Evolutionary conservation across 2,888 invertebrate species (phyloP), one percentile per base, ranked within the genome.

Genomic region (Euplexia lucipara): DNA sequence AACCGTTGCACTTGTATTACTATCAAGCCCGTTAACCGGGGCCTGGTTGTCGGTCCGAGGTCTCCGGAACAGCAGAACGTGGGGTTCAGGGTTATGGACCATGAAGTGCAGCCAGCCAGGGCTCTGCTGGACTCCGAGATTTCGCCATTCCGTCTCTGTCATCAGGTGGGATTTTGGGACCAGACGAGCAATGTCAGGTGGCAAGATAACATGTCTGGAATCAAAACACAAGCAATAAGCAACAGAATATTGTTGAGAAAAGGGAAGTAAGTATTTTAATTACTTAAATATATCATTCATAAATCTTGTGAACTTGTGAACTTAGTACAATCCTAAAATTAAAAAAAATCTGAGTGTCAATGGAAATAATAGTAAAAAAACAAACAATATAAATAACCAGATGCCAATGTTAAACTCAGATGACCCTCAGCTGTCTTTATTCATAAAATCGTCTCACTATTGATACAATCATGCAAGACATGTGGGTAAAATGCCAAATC

Each of bases 91-190:
- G 20, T 97, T 97, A 88, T 99, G 99, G 78, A 98, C 96, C 98
- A 98, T 98, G 88, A 98, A 98, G 92, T 98, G 98, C 1, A 97
- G 96, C 95, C 95, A 96, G 52, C 98, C 98, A 0, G 98, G 98
- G 87, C 98, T 98, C 90, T 99, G 99, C 88, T 99, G 98, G 0
- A 99, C 98, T 0, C 99, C 99, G 1, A 99, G 96, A 91, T 98
- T 98, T 68, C 99, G 96, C 99, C 99, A 99, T 91, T 99, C 99
- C 0, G 98, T 97, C 93, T 99, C 99, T 0, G 98, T 97, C 98
- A 99, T 98, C 51, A 99, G 94, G 87, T 99, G 99, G 0, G 97
- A 97, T 87, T 98, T 97, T 0, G 99, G 99, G 0, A 99, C 98
- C 56, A 97, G 93, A 75, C 97, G 97, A 0, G 98, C 98, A 44